Base-by-base conservation (phyloP, 2,113 vertebrate genomes). In the Azemiops feae region DNA sequence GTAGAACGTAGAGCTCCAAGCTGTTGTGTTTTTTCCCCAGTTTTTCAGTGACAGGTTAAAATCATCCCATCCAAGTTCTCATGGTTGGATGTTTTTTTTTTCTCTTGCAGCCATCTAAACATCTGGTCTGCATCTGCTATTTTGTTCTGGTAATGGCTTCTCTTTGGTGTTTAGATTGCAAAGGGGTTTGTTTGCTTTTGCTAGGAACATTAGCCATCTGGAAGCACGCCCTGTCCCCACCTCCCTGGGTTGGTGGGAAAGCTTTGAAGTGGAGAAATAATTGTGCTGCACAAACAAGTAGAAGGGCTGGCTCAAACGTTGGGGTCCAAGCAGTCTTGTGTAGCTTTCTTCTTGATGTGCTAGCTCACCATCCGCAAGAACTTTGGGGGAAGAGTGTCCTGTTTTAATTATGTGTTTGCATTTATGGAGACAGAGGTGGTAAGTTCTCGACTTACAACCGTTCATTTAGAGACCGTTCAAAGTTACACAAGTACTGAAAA, bases 331-430 rank as follows among this genome's bases (percentile, higher is more conserved):
- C 20, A 20, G 20, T 74, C 25, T 90, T 8, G 0, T 23, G 25
- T 4, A 45, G 39, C 9, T 45, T 23, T n/a, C 20, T 16, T 22
- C 30, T 10, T 22, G 4, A 12, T 1, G n/a, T 22, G 1, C 89
- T 74, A n/a, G 57, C 57, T 57, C 81, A 11, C 34, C 34, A 1
- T 6, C 53, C 39, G 47, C 39, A 30, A 30, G 16, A 12, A 0
- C 14, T 54, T 55, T 30, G 53, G 57, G 30, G 12, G 22, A 30
- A 16, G 16, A 25, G 55, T n/a, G 11, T 53, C 16, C 22, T 1
- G 1, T 22, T 20, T 27, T 0, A 20, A 34, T 22, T 27, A 0
- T 39, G 3, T 57, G 4, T 3, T 12, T 30, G 39, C 34, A 2
- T 74, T 27, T 57, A 39, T 10, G 7, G 34, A 7, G 34, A 7